Conservation (phyloP, 1,140 invertebrate species). For the Drosophila malerkotliana region DNA sequence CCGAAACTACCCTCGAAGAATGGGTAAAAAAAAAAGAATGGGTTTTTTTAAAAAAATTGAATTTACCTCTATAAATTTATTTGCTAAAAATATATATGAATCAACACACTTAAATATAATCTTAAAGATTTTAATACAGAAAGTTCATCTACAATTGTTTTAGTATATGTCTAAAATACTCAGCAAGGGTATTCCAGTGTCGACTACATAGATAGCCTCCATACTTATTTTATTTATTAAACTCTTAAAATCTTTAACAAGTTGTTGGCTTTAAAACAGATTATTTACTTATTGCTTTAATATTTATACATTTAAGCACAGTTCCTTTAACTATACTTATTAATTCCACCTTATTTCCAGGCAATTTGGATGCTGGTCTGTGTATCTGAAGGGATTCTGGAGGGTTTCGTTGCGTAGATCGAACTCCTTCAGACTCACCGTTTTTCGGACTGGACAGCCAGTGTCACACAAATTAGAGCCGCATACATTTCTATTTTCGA, state of each 20-base stretch:
- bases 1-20: no score
- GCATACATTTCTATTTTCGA: conserved; percentile 20
- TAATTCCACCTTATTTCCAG: conserved; percentile 2
- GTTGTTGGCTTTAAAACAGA: conserved; percentile 5
- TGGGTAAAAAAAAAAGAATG: no score
- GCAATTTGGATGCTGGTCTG: neutral
- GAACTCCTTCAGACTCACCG: neutral
- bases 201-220: no score
- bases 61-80: no score
- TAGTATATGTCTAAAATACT: no score
- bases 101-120: no score
- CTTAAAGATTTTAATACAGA: no score
- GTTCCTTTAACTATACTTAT: neutral
- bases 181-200: no score
- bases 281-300: neutral
- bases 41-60: no score
- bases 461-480: conserved; percentile 8
- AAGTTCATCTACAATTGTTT: no score
- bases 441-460: neutral
- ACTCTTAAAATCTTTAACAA: neutral
- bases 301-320: neutral
- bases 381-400: conserved; percentile 8
- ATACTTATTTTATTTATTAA: neutral
- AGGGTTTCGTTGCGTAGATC: conserved; percentile 15
- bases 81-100: no score